Conservation (phyloP, 2,888 invertebrate species). For the Leptinotarsa peninsularis region DNA sequence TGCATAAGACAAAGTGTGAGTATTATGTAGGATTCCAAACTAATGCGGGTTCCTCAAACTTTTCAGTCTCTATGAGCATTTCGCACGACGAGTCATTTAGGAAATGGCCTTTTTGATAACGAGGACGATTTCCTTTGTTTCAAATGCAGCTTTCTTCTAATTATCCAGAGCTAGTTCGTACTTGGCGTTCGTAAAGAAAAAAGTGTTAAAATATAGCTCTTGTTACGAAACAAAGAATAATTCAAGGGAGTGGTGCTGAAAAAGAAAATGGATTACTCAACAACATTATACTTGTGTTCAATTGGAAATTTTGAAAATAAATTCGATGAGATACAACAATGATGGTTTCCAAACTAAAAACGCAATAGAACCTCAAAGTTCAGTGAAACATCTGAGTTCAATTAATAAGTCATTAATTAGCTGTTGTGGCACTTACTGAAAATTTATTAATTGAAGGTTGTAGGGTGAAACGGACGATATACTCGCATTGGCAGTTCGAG, state of each 20-base stretch:
- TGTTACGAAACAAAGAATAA: slow-evolving; percentile 9
- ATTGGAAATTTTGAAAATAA: background rate
- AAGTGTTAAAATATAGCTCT: slow-evolving; percentile 12
- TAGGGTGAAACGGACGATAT: too few species aligned
- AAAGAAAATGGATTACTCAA: slow-evolving; percentile 12
- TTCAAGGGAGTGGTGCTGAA: background rate
- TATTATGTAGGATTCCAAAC: slow-evolving; percentile 5
- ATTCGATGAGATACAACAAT: background rate
- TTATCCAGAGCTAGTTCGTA: slow-evolving; percentile 18
- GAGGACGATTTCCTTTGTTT: slow-evolving; percentile 9
- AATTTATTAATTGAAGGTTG: too few species aligned
- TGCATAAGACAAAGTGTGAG: background rate
- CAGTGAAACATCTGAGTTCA: too few species aligned
- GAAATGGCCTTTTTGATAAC: slow-evolving; percentile 18
- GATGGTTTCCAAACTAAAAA: background rate
- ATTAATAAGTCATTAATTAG: too few species aligned
- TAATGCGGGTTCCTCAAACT: slow-evolving; percentile 6
- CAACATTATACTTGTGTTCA: background rate
- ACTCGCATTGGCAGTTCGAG: too few species aligned
- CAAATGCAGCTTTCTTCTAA: slow-evolving; percentile 7
- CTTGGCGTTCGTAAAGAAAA: slow-evolving; percentile 6
- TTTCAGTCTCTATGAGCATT: slow-evolving; percentile 12
- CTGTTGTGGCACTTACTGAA: too few species aligned
- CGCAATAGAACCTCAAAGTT: too few species aligned
- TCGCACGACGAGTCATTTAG: slow-evolving; percentile 13